These are phyloP conservation scores for Coilia nasus DNA, from an alignment of 2,797 vertebrate species.

Conservation along the genomic window DNA sequence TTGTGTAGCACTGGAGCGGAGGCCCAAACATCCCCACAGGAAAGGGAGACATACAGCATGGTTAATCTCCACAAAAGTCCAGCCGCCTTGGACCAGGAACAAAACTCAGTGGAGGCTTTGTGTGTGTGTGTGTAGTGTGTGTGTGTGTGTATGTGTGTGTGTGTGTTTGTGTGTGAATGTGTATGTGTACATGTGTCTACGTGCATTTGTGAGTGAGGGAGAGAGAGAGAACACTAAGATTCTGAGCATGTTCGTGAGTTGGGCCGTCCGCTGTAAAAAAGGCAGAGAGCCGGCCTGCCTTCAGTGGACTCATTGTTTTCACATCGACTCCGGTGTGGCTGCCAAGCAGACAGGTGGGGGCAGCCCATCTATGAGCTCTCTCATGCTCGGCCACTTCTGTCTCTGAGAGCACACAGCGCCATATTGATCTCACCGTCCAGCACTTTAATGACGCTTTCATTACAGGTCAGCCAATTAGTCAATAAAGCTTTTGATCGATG, in stretches of 20 bases:
- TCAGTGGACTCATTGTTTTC: not conserved
- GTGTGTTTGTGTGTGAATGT: not conserved
- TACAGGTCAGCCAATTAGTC: constrained; percentile 22
- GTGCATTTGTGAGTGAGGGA: not conserved
- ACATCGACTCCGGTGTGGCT: not conserved
- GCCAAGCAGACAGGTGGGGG: not conserved
- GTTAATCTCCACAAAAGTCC: not conserved
- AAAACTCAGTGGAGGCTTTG: not conserved
- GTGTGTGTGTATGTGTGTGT: too few species aligned
- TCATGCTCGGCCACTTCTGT: not conserved
- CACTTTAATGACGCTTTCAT: constrained; percentile 8
- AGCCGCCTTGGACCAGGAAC: not conserved
- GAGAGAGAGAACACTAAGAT: not conserved
- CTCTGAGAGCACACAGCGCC: not conserved
- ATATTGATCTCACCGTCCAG: constrained; percentile 6
- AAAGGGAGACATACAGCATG: not conserved
- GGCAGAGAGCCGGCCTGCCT: too few species aligned
- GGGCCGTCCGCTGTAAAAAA: not conserved
- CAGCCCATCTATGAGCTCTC: not conserved
- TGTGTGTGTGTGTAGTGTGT: not conserved
- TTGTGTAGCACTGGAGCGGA: not conserved
- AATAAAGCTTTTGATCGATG: constrained; percentile 9
- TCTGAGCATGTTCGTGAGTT: not conserved
- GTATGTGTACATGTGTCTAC: not conserved
- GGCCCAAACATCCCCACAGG: not conserved